Conservation (phyloP, 2,797 vertebrate genomes). For the Diceros bicornis region DNA sequence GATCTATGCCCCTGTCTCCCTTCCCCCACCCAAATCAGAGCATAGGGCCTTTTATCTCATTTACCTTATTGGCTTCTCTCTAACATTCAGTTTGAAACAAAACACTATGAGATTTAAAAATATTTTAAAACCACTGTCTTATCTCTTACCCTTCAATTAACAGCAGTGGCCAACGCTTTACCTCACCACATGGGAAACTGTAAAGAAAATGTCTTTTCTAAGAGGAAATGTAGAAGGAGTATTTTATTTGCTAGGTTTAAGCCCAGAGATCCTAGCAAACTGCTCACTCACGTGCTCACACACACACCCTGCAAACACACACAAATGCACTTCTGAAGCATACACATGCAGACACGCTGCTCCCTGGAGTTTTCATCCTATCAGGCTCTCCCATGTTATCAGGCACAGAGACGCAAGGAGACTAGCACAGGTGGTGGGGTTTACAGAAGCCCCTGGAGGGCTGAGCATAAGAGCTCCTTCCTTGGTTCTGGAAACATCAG, state of each 20-base stretch:
- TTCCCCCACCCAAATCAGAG: not conserved
- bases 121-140: conserved; percentile 12
- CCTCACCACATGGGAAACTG: not conserved
- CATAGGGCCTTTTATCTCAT: not conserved
- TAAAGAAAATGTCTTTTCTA: conserved; percentile 35
- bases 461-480: not conserved
- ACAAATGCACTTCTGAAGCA: not conserved
- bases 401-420: conserved; percentile 62
- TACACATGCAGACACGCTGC: not conserved
- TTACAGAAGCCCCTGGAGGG: not conserved
- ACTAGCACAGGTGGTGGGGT: conserved; percentile 6
- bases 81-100: conserved; percentile 24
- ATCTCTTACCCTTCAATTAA: not conserved
- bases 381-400: not conserved
- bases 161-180: not conserved
- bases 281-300: not conserved
- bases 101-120: conserved; percentile 30
- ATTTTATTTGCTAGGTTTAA: conserved; percentile 45
- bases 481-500: conserved; percentile 48
- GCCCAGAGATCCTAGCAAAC: not conserved
- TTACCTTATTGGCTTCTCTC: not conserved
- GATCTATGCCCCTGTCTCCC: not conserved
- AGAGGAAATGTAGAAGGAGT: not conserved
- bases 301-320: not conserved
- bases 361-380: not conserved